phyloP scores from a whole-genome alignment of 2,113 vertebrate genomes.

The Colaptes auratus region DNA sequence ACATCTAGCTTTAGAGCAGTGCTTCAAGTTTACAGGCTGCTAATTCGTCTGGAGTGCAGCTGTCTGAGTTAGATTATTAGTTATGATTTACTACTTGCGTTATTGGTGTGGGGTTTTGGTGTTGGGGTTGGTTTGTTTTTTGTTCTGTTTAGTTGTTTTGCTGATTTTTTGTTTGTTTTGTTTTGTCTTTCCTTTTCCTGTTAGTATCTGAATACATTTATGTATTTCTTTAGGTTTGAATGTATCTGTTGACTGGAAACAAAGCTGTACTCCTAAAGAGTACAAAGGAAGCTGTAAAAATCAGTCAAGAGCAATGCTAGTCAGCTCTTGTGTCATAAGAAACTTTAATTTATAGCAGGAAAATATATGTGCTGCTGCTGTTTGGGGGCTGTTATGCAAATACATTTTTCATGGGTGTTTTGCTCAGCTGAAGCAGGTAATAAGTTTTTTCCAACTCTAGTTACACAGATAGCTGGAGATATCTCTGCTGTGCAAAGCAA shows the following conservation, averaged over 20 bases:
- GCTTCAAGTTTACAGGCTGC: neutral
- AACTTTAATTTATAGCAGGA: neutral
- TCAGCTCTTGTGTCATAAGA: neutral
- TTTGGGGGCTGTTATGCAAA: neutral
- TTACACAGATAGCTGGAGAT: neutral
- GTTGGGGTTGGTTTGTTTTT: too few species aligned
- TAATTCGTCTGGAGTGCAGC: neutral
- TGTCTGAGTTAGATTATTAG: neutral
- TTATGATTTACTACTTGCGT: neutral
- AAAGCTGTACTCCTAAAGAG: neutral
- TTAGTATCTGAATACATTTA: neutral
- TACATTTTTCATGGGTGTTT: neutral
- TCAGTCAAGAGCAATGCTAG: neutral
- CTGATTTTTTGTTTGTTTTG: too few species aligned
- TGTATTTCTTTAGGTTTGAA: neutral
- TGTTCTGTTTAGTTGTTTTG: too few species aligned
- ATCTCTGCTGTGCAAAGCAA: neutral
- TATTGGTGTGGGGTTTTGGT: too few species aligned
- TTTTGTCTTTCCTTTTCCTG: neutral
- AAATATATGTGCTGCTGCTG: neutral
- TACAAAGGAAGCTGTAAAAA: neutral
- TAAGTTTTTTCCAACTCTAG: neutral
- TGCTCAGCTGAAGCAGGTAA: neutral
- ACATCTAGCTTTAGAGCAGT: neutral
- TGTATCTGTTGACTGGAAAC: neutral